A percentile compares a stretch with the other conserved stretches of the same genome.
Evolutionary conservation across 2,888 invertebrate genomes (phyloP).

Genomic region (Cryptocephalus moraei): DNA sequence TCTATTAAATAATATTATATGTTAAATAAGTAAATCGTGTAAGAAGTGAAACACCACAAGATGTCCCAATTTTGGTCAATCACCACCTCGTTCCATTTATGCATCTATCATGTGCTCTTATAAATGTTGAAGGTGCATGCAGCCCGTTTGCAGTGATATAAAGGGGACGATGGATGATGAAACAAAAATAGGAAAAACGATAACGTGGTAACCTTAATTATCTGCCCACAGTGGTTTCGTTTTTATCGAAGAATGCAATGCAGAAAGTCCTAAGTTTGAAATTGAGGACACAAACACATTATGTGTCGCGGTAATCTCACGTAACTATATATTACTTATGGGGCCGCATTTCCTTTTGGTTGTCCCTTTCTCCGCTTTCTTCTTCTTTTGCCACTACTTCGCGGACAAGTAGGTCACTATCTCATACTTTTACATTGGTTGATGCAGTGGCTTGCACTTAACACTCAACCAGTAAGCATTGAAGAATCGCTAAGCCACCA

Average conservation of each 20-base stretch:
- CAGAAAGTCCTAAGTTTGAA: constrained; percentile 25
- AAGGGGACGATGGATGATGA: no score
- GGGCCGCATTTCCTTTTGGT: constrained; percentile 38
- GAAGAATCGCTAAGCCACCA: no score
- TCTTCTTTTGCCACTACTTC: constrained; percentile 37
- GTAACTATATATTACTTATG: constrained; percentile 37
- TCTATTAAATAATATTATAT: no score
- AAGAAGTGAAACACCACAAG: no score
- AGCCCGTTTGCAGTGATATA: no score
- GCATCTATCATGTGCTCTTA: no score
- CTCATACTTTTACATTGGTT: constrained; percentile 36
- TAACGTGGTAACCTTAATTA: neutral
- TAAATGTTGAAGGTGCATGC: no score
- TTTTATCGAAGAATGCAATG: constrained; percentile 35
- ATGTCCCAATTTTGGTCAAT: no score
- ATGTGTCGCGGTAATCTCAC: constrained; percentile 38
- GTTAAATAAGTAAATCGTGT: no score
- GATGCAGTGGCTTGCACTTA: constrained; percentile 2
- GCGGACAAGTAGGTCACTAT: constrained; percentile 40
- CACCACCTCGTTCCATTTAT: no score
- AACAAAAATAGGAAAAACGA: no score
- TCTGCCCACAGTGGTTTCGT: constrained; percentile 27
- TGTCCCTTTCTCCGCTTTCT: constrained; percentile 40
- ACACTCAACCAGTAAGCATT: no score
- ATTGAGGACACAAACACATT: constrained; percentile 36